Evolutionary conservation across 2,888 invertebrate species (phyloP).

Genomic region (Seira sanloemensis): DNA sequence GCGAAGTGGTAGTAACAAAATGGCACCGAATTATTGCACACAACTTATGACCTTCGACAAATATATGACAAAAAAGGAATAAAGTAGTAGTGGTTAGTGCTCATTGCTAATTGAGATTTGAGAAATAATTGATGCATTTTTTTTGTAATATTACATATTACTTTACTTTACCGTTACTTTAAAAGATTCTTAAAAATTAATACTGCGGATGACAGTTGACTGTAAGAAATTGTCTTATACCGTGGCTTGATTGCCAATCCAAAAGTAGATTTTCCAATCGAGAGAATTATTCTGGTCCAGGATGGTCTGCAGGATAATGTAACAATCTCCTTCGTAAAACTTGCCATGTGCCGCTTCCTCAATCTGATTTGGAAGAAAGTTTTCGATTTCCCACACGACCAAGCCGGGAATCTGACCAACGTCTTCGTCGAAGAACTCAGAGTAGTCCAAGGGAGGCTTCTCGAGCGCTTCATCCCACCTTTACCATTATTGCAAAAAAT

Average conservation of each 20-base stretch:
- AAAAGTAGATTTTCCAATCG: conserved; percentile 97
- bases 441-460: conserved; percentile 96
- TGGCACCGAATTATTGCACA: no score
- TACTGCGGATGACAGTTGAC: no score
- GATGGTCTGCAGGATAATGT: conserved; percentile 94
- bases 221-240: conserved; percentile 78
- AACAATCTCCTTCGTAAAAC: conserved; percentile 99
- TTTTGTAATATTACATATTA: no score
- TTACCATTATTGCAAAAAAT: no score
- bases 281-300: conserved; percentile 87
- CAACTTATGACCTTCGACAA: no score
- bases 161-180: no score
- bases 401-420: conserved; percentile 95
- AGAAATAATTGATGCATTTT: no score
- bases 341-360: conserved; percentile 96
- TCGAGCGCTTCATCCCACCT: conserved; percentile 97
- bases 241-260: conserved; percentile 97
- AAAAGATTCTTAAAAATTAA: no score
- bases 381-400: conserved; percentile 99
- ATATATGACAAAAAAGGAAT: no score
- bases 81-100: no score
- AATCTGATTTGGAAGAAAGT: conserved; percentile 96
- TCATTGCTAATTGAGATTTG: no score
- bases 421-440: conserved; percentile 93
- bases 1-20: no score